Conservation (phyloP, 1,140 invertebrate species). For the Lordiphosa mommai region DNA sequence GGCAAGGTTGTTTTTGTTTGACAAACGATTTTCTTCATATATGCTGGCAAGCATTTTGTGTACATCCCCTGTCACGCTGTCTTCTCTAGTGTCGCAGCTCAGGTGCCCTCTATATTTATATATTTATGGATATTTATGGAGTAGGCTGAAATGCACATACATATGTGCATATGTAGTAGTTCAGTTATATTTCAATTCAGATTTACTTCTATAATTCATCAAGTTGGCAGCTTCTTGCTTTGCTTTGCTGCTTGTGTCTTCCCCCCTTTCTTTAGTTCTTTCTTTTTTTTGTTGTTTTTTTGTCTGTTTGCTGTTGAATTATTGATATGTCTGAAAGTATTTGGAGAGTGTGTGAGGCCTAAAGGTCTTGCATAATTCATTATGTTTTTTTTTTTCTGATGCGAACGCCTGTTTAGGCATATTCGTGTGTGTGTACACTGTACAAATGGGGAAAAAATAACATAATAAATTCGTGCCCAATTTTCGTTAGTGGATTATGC, state of each 20-base stretch:
- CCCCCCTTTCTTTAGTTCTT: background rate
- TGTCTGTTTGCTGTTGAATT: conserved; percentile 58
- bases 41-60: background rate
- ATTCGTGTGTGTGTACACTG: conserved; percentile 8
- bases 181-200: conserved; percentile 71
- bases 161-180: conserved; percentile 16
- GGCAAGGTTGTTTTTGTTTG: too few relatives aligned
- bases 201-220: conserved; percentile 75
- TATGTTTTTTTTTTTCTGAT: conserved; percentile 50
- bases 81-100: background rate
- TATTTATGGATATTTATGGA: conserved; percentile 7
- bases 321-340: conserved; percentile 63
- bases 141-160: conserved; percentile 21
- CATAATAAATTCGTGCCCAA: conserved; percentile 76
- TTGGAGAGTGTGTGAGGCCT: conserved; percentile 19
- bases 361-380: conserved; percentile 73
- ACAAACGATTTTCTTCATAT: too few relatives aligned
- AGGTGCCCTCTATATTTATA: conserved; percentile 4
- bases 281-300: conserved; percentile 42
- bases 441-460: conserved; percentile 34
- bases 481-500: conserved; percentile 77
- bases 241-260: background rate
- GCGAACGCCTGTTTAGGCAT: too few relatives aligned
- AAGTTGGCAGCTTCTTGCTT: conserved; percentile 41
- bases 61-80: background rate